These are phyloP conservation scores for Beroe ovata DNA, from an alignment of 37 sponge, comb jelly and placozoan species.

Conservation along the genomic window DNA sequence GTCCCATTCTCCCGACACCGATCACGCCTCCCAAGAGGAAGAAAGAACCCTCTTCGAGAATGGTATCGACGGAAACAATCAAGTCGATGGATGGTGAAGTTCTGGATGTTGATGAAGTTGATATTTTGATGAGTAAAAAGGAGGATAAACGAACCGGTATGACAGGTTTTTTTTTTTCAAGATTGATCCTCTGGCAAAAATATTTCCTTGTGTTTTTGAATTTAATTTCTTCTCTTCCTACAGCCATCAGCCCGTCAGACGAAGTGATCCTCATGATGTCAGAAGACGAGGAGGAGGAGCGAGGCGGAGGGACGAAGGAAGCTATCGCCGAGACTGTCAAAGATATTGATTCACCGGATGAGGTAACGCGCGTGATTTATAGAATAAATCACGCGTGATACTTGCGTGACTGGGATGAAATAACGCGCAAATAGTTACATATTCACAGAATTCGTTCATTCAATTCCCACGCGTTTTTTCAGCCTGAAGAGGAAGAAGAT, in stretches of 20 bases:
- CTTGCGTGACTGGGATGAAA: too few relatives aligned
- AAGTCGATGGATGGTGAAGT: background rate
- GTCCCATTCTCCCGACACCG: too few relatives aligned
- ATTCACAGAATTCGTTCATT: too few relatives aligned
- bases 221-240: background rate
- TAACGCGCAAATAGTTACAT: too few relatives aligned
- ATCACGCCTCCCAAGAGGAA: too few relatives aligned
- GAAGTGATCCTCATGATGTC: background rate
- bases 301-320: background rate
- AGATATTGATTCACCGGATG: constrained; percentile 41
- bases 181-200: too few relatives aligned
- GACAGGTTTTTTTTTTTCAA: too few relatives aligned
- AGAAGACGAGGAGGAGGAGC: background rate
- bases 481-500: background rate
- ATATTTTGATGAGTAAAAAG: background rate
- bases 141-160: background rate
- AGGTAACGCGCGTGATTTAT: too few relatives aligned
- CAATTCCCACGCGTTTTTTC: too few relatives aligned
- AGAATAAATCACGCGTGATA: too few relatives aligned
- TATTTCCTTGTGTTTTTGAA: too few relatives aligned
- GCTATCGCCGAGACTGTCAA: background rate
- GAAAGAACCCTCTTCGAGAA: too few relatives aligned
- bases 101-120: background rate
- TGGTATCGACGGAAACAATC: background rate
- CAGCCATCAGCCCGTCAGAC: background rate